A percentile compares a stretch with the other conserved stretches of the same genome.
These are phyloP conservation scores for Bubo bubo DNA, from an alignment of 2,113 vertebrate species.

Conservation along the genomic window DNA sequence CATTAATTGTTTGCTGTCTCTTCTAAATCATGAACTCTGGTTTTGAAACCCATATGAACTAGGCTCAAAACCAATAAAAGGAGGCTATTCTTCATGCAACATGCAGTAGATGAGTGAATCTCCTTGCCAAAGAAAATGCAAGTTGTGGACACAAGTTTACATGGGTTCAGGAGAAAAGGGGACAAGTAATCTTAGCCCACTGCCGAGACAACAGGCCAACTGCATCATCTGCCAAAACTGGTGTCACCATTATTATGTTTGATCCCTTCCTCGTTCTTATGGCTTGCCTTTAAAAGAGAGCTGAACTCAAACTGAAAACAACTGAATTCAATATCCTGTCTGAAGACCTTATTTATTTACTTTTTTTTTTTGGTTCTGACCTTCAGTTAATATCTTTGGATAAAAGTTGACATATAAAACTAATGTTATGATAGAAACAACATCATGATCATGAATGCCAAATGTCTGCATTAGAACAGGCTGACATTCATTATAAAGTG, in stretches of 20 bases:
- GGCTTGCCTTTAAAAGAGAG: not conserved
- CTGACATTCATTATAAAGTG: not conserved
- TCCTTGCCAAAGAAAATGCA: not conserved
- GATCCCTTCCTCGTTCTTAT: not conserved
- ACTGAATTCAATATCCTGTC: not conserved
- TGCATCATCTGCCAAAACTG: not conserved
- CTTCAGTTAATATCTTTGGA: not conserved
- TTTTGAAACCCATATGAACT: not conserved
- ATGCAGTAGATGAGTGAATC: not conserved
- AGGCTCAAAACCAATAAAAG: not conserved
- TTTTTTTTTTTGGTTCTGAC: not conserved
- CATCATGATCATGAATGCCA: not conserved
- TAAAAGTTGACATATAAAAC: not conserved
- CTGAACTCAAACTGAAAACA: not conserved
- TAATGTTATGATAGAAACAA: not conserved
- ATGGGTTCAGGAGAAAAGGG: not conserved
- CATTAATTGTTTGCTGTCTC: not conserved
- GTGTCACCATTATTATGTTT: not conserved
- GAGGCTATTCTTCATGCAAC: not conserved
- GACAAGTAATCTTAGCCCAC: not conserved
- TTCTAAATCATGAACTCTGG: not conserved
- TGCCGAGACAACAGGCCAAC: rapidly evolving
- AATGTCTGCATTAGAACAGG: not conserved
- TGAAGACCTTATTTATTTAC: not conserved
- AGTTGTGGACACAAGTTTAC: not conserved